Evolutionary conservation across 2,797 vertebrate species (phyloP).

Genomic region (Enteromius thamalakanensis): DNA sequence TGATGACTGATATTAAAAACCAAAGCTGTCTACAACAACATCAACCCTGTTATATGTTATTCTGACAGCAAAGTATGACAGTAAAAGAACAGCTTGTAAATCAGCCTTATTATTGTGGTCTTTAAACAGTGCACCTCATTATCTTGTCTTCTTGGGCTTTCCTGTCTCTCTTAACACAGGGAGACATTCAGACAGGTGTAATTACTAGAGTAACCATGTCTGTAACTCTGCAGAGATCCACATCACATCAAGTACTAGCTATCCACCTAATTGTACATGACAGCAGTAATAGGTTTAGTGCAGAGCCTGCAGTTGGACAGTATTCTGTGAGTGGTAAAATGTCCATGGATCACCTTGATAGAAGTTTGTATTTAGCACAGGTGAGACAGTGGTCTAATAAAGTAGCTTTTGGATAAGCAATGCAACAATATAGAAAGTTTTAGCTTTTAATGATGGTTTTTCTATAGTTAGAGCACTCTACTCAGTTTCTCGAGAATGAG

Average conservation of each 20-base stretch:
- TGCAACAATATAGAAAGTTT: not conserved
- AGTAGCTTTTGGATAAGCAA: not conserved
- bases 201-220: conserved; percentile 29
- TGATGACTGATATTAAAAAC: conserved; percentile 1
- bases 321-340: not conserved
- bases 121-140: not conserved
- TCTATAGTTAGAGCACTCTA: not conserved
- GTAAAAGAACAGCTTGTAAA: conserved; percentile 5
- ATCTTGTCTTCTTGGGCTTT: not conserved
- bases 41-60: not conserved
- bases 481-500: not conserved
- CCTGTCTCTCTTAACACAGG: not conserved
- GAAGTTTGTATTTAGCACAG: not conserved
- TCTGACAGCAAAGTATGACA: not conserved
- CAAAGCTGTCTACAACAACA: not conserved
- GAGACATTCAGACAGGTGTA: conserved; percentile 23
- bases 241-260: not conserved
- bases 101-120: not conserved
- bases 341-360: not conserved
- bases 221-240: conserved; percentile 11
- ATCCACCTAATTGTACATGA: not conserved
- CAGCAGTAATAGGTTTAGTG: not conserved
- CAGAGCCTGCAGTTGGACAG: not conserved
- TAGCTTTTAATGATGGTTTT: not conserved
- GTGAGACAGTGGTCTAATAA: not conserved